Evolutionary conservation across 2,113 vertebrate species (phyloP).

Genomic region (Vulpes lagopus): DNA sequence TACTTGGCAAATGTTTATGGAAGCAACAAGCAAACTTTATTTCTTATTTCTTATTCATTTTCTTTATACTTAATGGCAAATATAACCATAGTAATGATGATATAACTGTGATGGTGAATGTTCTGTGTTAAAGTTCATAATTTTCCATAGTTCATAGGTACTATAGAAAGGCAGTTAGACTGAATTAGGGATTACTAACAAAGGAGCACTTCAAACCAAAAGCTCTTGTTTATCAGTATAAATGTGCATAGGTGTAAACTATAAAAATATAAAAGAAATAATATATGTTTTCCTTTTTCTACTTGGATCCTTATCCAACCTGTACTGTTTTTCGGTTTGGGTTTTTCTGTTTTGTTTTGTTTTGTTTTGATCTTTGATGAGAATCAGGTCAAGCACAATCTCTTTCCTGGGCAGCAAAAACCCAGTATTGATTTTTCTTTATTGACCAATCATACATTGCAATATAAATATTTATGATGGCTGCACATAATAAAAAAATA

Average conservation of each 20-base stretch:
- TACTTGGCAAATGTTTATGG: neutral
- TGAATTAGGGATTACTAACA: neutral
- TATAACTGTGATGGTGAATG: neutral
- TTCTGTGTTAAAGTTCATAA: neutral
- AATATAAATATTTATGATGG: conserved; percentile 82
- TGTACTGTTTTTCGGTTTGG: neutral
- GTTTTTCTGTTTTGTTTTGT: neutral
- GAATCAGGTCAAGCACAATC: conserved; percentile 48
- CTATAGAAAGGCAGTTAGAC: neutral
- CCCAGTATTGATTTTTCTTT: conserved; percentile 79
- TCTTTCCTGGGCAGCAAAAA: conserved; percentile 53
- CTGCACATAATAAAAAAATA: conserved; percentile 74
- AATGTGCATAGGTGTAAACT: neutral
- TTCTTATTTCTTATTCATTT: neutral
- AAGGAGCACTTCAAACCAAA: conserved; percentile 1
- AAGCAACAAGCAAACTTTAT: neutral
- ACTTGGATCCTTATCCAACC: neutral
- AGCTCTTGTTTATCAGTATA: neutral
- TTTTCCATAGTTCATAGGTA: neutral
- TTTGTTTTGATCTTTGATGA: conserved; percentile 23
- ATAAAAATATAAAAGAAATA: conserved; percentile 50
- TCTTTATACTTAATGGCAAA: neutral
- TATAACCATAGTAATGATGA: neutral
- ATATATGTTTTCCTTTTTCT: neutral
- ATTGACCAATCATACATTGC: conserved; percentile 76